Evolutionary conservation across 1,140 invertebrate genomes (phyloP), one percentile per base, ranked within the genome.

Genomic region (Dufourea novaeangliae): DNA sequence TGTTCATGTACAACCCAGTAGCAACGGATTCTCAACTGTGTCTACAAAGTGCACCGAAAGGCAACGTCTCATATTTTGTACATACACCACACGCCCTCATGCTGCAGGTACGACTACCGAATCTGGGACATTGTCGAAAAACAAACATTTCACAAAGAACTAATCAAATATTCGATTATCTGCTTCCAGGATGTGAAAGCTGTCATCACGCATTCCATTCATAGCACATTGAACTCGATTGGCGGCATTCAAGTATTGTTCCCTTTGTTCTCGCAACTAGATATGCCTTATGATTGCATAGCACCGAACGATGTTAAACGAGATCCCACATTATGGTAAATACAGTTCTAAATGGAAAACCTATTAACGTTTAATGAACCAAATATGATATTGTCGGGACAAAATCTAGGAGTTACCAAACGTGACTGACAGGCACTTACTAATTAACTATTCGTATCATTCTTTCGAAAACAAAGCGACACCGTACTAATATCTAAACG

Each of bases 1-100:
- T 99, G 86, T 99, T 99, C 93, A 99, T 99, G 96, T 99, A 99
- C 94, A 99, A 99, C 93, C 99, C 99, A 63, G 98, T 99, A 87
- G 98, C 99, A 64, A 98, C 97, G 52, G 98, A 99, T 93, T 98
- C 98, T 88, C 98, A 99, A 93, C 94, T 99, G 57, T 99, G 98
- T 94, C 94, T 99, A 75, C 98, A 99, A 93, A 98, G 98, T 73
- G 97, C 97, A 71, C 98, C 98, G 68, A 99, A 99, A 94, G 97
- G 98, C 91, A 99, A 99, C 92, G 94, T 96, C 83, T 97, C 97
- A 84, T 99, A 98, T 93, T 99, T 99, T 95, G 97, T 99, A 88
- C 99, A 99, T 94, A 98, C 98, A 78, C 98, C 98, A 59, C 99
- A 99, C 93, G 98, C 98, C 79, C 95, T 99, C 70, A 99, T 99